Evolutionary conservation across 1,140 invertebrate species (phyloP), one percentile per base, ranked within the genome.

Genomic region (Gonatopus flavifemur): DNA sequence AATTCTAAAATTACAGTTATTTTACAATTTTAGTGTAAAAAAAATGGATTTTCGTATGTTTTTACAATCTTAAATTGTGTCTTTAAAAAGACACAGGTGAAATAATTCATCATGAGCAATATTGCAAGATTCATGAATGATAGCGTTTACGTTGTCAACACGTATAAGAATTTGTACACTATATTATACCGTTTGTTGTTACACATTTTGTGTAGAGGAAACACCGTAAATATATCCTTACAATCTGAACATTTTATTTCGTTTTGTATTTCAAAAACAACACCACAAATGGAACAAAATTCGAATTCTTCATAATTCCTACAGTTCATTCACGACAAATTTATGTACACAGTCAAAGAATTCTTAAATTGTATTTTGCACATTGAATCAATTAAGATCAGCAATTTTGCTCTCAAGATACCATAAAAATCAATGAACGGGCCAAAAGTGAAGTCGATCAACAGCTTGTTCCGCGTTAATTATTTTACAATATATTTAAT

Each of bases 41-140:
- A 66, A 66, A 69, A 64, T 70, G 63, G 50, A n/a, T n/a, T n/a
- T 69, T 69, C 66, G 67, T 44, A 52, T n/a, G n/a, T 63, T 65
- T 65, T 55, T 63, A 65, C 63, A 65, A 32, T 49, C 18, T 49
- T 37, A n/a, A 31, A 45, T 49, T 52, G 19, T n/a, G 18, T 48
- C n/a, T 49, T 19, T 39, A 44, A 31, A 18, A 47, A 25, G 31
- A 42, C 37, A 24, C 44, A 53, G 52, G 35, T 20, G 33, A 33
- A 51, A 49, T 55, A 58, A 57, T 45, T 51, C 60, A 53, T 47
- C n/a, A n/a, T n/a, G 44, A 41, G 49, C 42, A 51, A 53, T 19
- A 30, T 21, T 52, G 36, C 50, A 51, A 30, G 52, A 52, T 42
- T 21, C 40, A 52, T 30, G 20, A 18, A 46, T 32, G 10, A 30